Evolutionary conservation across 2,888 invertebrate species (phyloP), one percentile per base, ranked within the genome.

Genomic region (Caenorhabditis plicata): DNA sequence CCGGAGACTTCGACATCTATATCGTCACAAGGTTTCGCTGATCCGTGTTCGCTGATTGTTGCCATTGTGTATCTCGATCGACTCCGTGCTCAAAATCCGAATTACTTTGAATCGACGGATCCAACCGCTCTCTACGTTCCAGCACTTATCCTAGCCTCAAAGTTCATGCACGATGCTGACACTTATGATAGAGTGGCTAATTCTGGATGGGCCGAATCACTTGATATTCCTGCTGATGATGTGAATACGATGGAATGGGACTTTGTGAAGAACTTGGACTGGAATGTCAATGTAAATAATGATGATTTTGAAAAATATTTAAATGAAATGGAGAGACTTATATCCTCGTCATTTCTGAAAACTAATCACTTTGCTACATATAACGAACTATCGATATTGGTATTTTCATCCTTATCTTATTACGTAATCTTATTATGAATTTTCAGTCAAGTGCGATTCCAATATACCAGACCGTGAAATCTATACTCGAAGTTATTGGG

Each of bases 61-160:
- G 93, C 95, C 25, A 85, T 96, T 79, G 86, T 95, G 38, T 96
- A 96, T 83, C 86, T 95, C 74, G 93, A 95, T 84, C 87, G 94
- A 67, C 86, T 96, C 48, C 88, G 89, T 81, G 73, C 79, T 20
- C 85, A 86, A 27, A 64, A 71, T 32, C 89, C 90, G 0, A 88
- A 88, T 70, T 94, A 92, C 83, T 86, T 94, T 61, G 87, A 88
- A 72, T 85, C 87, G 75, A 88, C 91, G 43, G 88, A 90, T 26
- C 92, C 95, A 13, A 45, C 91, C 26, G 92, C 95, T 82, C 87
- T 96, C 55, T 95, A 95, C 83, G 87, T 96, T 53, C 90, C 95
- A 63, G 92, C 95, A 54, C 85, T 95, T 87, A 94, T 92, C 89
- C 89, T 95, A 75, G 93, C 95, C 48, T 92, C 91, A 77, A 96